Conservation (phyloP, 2,797 vertebrate species). For the Cetoscarus ocellatus region DNA sequence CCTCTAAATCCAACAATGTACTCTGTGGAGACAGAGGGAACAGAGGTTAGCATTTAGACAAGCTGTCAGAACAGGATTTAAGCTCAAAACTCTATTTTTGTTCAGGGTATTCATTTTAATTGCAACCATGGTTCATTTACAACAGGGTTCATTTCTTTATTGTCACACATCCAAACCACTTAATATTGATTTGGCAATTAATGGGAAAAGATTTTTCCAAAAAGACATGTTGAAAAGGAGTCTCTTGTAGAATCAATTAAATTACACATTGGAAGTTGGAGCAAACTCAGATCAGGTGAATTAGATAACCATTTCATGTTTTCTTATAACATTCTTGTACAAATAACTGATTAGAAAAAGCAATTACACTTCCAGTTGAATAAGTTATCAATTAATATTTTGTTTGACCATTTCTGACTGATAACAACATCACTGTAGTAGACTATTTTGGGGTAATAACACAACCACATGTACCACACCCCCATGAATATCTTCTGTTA, state of each 20-base stretch:
- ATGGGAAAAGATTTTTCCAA: not conserved
- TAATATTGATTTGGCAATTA: not conserved
- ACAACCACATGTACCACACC: too few relatives aligned
- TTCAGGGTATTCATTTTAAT: not conserved
- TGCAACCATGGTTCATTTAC: too few relatives aligned
- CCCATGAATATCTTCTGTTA: too few relatives aligned
- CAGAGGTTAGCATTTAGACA: not conserved
- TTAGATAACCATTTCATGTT: not conserved
- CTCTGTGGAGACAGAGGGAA: conserved; percentile 79
- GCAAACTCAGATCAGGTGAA: not conserved
- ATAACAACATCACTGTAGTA: too few relatives aligned
- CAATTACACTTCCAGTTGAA: not conserved
- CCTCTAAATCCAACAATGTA: conserved; percentile 97
- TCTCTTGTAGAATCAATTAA: not conserved
- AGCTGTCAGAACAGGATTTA: not conserved
- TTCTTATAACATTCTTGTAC: not conserved
- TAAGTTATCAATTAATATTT: too few relatives aligned
- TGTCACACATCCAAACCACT: not conserved
- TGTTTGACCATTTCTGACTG: too few relatives aligned
- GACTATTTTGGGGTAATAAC: too few relatives aligned
- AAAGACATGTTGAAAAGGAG: not conserved
- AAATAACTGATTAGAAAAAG: not conserved
- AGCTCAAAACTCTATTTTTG: not conserved
- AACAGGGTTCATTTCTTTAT: not conserved
- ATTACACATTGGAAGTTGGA: not conserved